phyloP scores from a whole-genome alignment of 2,888 invertebrate genomes.

The Pristionchus exspectatus region DNA sequence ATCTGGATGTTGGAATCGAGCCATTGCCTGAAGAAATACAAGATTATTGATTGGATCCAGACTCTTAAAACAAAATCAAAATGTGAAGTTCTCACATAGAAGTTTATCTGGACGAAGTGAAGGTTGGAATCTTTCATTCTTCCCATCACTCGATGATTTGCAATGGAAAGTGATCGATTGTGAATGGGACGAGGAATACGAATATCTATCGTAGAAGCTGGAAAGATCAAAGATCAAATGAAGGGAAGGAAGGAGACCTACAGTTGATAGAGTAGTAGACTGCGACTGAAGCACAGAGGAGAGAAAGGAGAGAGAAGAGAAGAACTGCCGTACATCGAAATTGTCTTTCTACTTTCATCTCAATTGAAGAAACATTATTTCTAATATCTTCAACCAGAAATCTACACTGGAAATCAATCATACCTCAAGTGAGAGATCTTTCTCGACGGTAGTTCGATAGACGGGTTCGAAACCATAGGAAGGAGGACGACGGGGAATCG shows the following conservation, averaged over 20 bases:
- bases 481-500: constrained; percentile 37
- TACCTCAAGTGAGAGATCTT: not conserved
- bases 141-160: constrained; percentile 1
- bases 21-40: not conserved
- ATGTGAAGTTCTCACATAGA: constrained; percentile 13
- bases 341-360: not conserved
- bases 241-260: not conserved
- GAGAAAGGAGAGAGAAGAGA: not conserved
- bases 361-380: not conserved
- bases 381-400: not conserved
- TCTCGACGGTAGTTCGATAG: constrained; percentile 22
- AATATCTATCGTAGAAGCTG: constrained; percentile 17
- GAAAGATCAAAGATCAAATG: constrained; percentile 22
- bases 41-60: not conserved
- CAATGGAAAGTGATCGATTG: constrained; percentile 23
- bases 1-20: constrained; percentile 39
- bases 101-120: constrained; percentile 33
- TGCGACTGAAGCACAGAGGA: not conserved
- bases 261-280: constrained; percentile 25
- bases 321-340: constrained; percentile 5
- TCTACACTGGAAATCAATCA: not conserved
- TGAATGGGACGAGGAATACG: constrained; percentile 6
- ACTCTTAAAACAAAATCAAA: not conserved
- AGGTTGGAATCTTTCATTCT: constrained; percentile 19
- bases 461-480: not conserved